phyloP scores from a whole-genome alignment of 2,113 vertebrate species.

The Pseudopodoces humilis region DNA sequence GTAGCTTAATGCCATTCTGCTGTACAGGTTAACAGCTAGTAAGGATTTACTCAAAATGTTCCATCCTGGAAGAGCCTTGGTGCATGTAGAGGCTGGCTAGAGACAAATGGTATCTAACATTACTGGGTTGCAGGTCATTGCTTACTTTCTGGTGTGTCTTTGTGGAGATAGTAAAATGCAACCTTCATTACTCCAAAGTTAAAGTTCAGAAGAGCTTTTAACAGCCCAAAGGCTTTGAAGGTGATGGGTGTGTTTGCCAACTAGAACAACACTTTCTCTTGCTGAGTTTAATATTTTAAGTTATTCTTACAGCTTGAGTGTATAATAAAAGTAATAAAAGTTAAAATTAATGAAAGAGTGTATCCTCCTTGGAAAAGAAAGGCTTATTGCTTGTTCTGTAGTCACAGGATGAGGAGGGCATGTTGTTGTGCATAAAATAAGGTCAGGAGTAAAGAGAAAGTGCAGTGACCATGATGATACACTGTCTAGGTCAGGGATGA shows the following conservation, averaged over 20 bases:
- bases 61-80: not conserved
- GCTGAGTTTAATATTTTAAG: not conserved
- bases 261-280: not conserved
- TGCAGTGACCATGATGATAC: not conserved
- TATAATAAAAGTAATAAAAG: not conserved
- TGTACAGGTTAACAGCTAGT: not conserved
- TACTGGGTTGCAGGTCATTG: not conserved
- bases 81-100: not conserved
- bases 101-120: not conserved
- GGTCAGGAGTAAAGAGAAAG: not conserved
- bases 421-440: not conserved
- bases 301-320: not conserved
- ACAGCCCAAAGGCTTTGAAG: not conserved
- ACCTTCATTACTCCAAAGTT: not conserved
- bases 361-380: not conserved
- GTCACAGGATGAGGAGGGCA: not conserved
- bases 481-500: not conserved
- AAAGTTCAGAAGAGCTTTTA: not conserved
- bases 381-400: fast-evolving
- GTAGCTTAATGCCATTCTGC: not conserved
- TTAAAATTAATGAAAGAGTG: not conserved
- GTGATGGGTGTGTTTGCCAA: not conserved
- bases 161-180: not conserved
- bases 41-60: not conserved
- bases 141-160: not conserved